Conservation (phyloP, 1,140 invertebrate genomes). For the Monomorium pharaonis region DNA sequence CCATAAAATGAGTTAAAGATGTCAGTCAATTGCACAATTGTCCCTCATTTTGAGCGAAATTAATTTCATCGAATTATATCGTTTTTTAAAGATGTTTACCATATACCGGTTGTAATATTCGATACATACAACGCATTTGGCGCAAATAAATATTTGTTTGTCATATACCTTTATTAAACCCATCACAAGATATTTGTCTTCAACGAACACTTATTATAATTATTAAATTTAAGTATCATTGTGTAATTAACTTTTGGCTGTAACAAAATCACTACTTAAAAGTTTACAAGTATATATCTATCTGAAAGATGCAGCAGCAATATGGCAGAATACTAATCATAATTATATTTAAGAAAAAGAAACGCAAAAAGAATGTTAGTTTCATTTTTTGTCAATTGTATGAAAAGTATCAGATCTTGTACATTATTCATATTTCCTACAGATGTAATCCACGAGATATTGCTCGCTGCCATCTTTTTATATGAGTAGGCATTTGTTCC, state of each 20-base stretch:
- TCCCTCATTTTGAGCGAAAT: too few relatives aligned
- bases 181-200: slow-evolving; percentile 49
- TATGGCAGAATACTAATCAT: background rate
- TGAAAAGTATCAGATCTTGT: background rate
- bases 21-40: too few relatives aligned
- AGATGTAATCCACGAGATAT: slow-evolving; percentile 32
- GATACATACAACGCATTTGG: background rate
- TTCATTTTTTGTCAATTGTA: background rate
- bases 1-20: too few relatives aligned
- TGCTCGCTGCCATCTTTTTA: slow-evolving; percentile 44
- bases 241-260: slow-evolving; percentile 17
- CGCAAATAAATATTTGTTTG: slow-evolving; percentile 21
- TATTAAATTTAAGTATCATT: background rate
- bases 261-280: background rate
- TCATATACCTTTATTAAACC: slow-evolving; percentile 31
- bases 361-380: background rate
- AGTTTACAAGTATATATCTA: slow-evolving; percentile 5
- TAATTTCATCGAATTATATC: too few relatives aligned
- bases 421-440: slow-evolving; percentile 1
- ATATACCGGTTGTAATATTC: background rate
- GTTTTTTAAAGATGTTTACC: background rate
- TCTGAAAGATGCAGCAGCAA: slow-evolving; percentile 46
- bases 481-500: slow-evolving; percentile 29
- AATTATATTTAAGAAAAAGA: slow-evolving; percentile 16
- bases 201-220: background rate